phyloP scores from a whole-genome alignment of 2,888 invertebrate species.

The Himalopsyche japonica region DNA sequence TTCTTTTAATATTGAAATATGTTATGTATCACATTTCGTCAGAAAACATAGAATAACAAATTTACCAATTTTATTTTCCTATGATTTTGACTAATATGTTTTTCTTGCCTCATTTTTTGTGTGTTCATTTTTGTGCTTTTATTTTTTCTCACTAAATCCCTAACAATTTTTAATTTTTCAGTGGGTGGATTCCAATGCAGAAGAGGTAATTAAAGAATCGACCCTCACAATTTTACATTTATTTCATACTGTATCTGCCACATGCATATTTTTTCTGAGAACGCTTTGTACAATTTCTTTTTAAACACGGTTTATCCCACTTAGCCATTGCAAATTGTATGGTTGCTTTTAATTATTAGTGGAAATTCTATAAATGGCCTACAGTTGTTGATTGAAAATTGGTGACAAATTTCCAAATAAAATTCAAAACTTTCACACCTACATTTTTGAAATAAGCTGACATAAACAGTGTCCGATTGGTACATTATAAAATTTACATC shows the following conservation, averaged over 20 bases:
- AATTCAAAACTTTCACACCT: too few relatives aligned
- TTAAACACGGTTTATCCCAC: not conserved
- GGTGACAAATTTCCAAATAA: too few relatives aligned
- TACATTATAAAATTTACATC: too few relatives aligned
- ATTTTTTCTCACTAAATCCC: constrained; percentile 42
- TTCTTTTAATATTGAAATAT: too few relatives aligned
- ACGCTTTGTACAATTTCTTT: not conserved
- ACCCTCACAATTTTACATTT: constrained; percentile 5
- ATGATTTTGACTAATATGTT: constrained; percentile 27
- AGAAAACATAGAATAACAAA: too few relatives aligned
- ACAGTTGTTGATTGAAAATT: too few relatives aligned
- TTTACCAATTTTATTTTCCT: too few relatives aligned
- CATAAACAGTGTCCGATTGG: too few relatives aligned
- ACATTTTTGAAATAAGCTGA: too few relatives aligned
- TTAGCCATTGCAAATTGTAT: not conserved
- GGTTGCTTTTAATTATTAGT: not conserved
- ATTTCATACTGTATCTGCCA: not conserved
- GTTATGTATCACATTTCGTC: too few relatives aligned
- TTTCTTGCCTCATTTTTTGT: constrained; percentile 42
- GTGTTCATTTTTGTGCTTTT: constrained; percentile 38
- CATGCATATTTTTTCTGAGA: not conserved
- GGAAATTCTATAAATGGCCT: too few relatives aligned
- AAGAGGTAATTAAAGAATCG: constrained; percentile 60
- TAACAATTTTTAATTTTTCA: constrained; percentile 48
- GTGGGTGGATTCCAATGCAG: constrained; percentile 71